phyloP scores from a whole-genome alignment of 1,140 invertebrate genomes.

The Drosophila setifemur region DNA sequence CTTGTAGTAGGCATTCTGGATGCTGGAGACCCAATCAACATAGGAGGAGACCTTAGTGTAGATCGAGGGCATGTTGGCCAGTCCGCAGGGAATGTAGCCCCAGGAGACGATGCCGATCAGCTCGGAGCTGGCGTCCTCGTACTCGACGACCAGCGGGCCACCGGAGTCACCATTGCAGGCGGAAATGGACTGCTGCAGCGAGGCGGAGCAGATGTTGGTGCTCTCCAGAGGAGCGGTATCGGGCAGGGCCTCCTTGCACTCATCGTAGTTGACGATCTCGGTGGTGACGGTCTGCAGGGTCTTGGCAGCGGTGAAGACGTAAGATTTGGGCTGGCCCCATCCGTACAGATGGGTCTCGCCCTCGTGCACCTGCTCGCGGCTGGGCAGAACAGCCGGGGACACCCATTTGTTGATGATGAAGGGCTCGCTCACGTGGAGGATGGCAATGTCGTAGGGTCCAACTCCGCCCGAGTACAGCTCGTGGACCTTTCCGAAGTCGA shows the following conservation, averaged over 20 bases:
- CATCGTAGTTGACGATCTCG: conserved; percentile 69
- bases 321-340: conserved; percentile 83
- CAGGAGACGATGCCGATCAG: conserved; percentile 89
- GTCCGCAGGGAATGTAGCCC: conserved; percentile 88
- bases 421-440: conserved; percentile 84
- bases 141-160: conserved; percentile 85
- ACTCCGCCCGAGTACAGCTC: conserved; percentile 83
- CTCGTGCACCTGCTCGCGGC: conserved; percentile 69
- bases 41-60: conserved; percentile 87
- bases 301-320: conserved; percentile 47
- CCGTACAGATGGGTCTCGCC: conserved; percentile 83
- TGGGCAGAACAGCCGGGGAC: conserved; percentile 83
- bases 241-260: conserved; percentile 49
- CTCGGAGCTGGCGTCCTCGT: conserved; percentile 48
- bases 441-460: conserved; percentile 86
- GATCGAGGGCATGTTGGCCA: conserved; percentile 86
- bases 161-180: conserved; percentile 88
- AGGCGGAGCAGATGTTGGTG: conserved; percentile 86
- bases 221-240: conserved; percentile 67
- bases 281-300: conserved; percentile 81
- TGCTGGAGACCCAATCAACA: conserved; percentile 73
- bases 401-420: conserved; percentile 84
- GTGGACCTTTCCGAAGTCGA: conserved; percentile 83
- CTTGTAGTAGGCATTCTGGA: conserved; percentile 61
- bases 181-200: conserved; percentile 84